Evolutionary conservation across 2,888 invertebrate genomes (phyloP), one percentile per base, ranked within the genome.

Genomic region (Cloeon dipterum): DNA sequence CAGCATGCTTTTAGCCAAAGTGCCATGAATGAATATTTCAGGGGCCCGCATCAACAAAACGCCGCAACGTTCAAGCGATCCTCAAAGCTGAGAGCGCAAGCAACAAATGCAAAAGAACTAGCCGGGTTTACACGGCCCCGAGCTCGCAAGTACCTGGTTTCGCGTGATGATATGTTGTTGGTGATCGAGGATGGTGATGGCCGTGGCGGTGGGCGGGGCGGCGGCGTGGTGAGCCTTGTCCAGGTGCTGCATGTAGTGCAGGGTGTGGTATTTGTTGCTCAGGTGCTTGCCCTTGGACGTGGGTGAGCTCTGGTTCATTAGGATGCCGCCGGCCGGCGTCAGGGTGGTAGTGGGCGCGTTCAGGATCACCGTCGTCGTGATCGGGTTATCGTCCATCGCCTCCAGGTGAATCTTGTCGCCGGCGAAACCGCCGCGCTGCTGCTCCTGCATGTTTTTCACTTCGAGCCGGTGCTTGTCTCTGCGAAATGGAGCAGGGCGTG

Each of bases 391-490:
- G 16, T 34, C 35, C 20, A 20, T 21, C 14, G 19, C 35, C 19
- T 34, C 35, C 13, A 34, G 14, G 19, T 34, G 20, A 10, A 21
- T 34, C 34, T 34, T 19, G 14, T 34, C 21, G 19, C 21, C 19
- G 4, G n/a, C 21, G n/a, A 34, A 34, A n/a, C 25, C 25, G 7
- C 29, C 29, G 7, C 29, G 68, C 48, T 77, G 75, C 51, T 78
- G 77, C 50, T 78, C 76, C 51, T 82, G 79, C 40, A 72, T 54
- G 34, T 65, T 66, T 54, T 81, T 81, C 33, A 78, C 79, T 54
- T 82, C 81, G 49, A 77, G 63, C 44, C 75, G 62, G 35, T 76
- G 74, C 56, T 78, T 77, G 49, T 74, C 74, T 37, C 74, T 36
- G n/a, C n/a, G n/a, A n/a, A n/a, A n/a, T n/a, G n/a, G n/a, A n/a